Conservation (phyloP, 2,888 invertebrate species). For the Deroplatys truncata region DNA sequence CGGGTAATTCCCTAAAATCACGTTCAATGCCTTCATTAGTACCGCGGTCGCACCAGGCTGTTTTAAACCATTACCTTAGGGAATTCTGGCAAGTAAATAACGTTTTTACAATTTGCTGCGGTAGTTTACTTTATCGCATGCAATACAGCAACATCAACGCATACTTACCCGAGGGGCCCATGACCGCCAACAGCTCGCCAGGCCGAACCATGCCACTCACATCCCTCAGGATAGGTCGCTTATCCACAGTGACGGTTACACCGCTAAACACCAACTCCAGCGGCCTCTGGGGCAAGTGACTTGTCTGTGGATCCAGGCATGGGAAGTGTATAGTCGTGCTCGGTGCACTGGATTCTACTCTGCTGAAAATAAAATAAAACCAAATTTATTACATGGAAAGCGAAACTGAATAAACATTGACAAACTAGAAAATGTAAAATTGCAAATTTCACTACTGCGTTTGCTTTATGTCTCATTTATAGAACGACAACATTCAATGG, state of each 20-base stretch:
- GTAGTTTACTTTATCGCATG: no score
- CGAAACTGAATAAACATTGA: background rate
- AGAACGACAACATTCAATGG: no score
- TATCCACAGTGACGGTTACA: constrained; percentile 49
- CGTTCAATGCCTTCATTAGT: no score
- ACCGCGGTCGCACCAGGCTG: no score
- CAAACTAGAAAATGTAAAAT: background rate
- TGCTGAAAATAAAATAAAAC: background rate
- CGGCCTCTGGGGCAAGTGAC: constrained; percentile 52
- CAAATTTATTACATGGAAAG: background rate
- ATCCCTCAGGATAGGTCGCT: constrained; percentile 61
- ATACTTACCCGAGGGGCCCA: constrained; percentile 70
- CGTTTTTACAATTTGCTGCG: no score
- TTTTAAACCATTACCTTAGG: no score
- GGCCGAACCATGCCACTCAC: constrained; percentile 70
- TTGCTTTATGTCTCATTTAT: no score
- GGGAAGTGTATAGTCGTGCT: constrained; percentile 42
- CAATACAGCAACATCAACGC: no score
- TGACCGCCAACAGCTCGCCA: constrained; percentile 73
- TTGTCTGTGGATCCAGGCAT: constrained; percentile 47
- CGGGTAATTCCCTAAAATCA: no score
- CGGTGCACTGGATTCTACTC: constrained; percentile 22
- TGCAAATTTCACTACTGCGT: no score
- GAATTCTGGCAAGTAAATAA: no score
- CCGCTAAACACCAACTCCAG: constrained; percentile 64